These are phyloP conservation scores for Hylaea fasciaria DNA, from an alignment of 2,888 invertebrate species.

Conservation along the genomic window DNA sequence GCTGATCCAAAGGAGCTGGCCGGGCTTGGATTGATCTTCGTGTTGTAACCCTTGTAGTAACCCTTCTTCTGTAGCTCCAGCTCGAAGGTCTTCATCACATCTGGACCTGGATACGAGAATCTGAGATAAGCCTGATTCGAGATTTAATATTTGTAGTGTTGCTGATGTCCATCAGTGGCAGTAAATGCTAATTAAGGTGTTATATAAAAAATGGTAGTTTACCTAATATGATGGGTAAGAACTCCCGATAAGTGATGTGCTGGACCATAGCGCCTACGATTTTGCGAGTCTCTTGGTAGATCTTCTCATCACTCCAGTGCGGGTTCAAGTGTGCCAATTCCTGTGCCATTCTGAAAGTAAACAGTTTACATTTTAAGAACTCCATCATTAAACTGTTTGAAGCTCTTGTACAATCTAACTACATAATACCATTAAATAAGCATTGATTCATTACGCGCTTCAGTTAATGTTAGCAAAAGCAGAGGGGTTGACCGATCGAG, in stretches of 20 bases:
- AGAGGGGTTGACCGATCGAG: too few species aligned
- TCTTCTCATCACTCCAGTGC: constrained; percentile 95
- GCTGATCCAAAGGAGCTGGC: constrained; percentile 92
- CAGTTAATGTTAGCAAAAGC: too few species aligned
- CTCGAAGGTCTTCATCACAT: constrained; percentile 91
- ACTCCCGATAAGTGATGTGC: constrained; percentile 93
- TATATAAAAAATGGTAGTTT: constrained; percentile 32
- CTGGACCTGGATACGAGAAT: constrained; percentile 80
- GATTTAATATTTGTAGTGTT: too few species aligned
- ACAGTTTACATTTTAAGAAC: too few species aligned
- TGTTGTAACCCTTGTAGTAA: constrained; percentile 89
- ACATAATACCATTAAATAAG: too few species aligned
- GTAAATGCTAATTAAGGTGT: neutral
- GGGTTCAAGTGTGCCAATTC: constrained; percentile 90
- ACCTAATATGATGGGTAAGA: constrained; percentile 92
- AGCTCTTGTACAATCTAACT: too few species aligned
- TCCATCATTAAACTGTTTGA: too few species aligned
- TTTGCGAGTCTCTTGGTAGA: constrained; percentile 93
- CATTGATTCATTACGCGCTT: too few species aligned
- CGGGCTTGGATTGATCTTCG: constrained; percentile 88
- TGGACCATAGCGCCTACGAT: constrained; percentile 93
- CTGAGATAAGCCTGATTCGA: neutral
- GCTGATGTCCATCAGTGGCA: too few species aligned
- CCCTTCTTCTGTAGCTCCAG: constrained; percentile 88
- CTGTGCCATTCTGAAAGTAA: constrained; percentile 85